Conservation (phyloP, 2,888 invertebrate species). For the Rhagonycha lutea region DNA sequence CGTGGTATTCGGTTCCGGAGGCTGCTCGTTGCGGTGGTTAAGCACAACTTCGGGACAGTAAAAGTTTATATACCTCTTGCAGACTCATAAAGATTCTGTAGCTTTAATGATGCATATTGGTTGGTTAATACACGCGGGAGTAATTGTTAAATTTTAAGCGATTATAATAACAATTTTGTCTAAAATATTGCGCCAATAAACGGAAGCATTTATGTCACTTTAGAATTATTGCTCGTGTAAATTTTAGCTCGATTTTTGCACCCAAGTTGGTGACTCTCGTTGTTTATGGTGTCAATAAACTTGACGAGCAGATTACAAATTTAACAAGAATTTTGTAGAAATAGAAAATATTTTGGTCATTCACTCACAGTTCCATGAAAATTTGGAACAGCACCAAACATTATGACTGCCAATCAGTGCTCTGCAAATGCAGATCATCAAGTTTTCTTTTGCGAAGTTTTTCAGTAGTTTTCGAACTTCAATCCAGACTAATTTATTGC, state of each 20-base stretch:
- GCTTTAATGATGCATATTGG: conserved; percentile 23
- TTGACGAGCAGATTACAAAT: background rate
- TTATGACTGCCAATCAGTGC: too few species aligned
- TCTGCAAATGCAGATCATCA: too few species aligned
- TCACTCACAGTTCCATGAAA: too few species aligned
- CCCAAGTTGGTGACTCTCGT: background rate
- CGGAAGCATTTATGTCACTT: background rate
- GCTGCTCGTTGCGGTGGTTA: conserved; percentile 55
- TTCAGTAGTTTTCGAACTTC: too few species aligned
- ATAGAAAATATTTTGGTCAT: too few species aligned
- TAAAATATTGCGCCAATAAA: background rate
- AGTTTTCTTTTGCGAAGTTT: too few species aligned
- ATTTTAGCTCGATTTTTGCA: background rate
- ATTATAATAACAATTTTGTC: background rate
- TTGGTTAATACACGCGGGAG: conserved; percentile 10
- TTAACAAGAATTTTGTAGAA: background rate
- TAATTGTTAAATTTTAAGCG: conserved; percentile 3
- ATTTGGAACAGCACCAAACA: too few species aligned
- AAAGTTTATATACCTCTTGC: conserved; percentile 52
- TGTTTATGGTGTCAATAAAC: background rate
- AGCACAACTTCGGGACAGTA: conserved; percentile 52
- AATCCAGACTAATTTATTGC: too few species aligned
- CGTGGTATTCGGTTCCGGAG: conserved; percentile 55
- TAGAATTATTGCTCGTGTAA: background rate
- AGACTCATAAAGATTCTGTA: conserved; percentile 31